Base-by-base conservation (phyloP, 2,113 vertebrate genomes). In the Cyprinodon brontotheroides region DNA sequence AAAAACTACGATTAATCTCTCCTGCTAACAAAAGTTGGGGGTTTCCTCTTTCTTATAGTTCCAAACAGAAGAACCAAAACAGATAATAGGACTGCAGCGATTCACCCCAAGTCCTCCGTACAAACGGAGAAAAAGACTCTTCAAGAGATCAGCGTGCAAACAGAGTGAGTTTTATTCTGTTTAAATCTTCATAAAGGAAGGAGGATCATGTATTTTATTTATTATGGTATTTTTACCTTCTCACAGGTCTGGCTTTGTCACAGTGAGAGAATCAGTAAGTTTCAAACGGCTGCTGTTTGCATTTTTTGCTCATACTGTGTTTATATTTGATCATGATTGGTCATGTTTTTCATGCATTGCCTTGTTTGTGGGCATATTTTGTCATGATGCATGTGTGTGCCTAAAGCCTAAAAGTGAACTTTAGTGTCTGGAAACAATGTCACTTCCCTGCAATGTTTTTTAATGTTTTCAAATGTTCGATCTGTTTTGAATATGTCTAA, bases 241-340 rank as follows among this genome's bases (percentile, higher is more conserved):
- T n/a, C 41, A 14, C 85, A 95, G 94, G 68, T 86, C 85, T 40
- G 94, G 94, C 41, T 74, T 87, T 37, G 65, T 93, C 67, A 91
- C 85, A 0, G 76, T 94, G 41, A 92, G 85, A 57, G 93, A 93
- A 84, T 89, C 89, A 14, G 94, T 95, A 86, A 91, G 94, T 78
- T 79, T 83, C 12, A 71, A 48, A 11, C 4, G 37, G 29, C 38
- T 12, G 3, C 11, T 65, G 4, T 65, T 69, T 65, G 38, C 36
- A 29, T 29, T 29, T 29, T 29, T 29, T 29, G 29, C 29, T 29
- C 29, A 29, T 2, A 57, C 17, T 57, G 17, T 57, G 20, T 57
- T 6, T 20, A 57, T 57, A 20, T 53, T 20, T 53, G 48, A 6
- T 53, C 4, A 7, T 13, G 3, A 15, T 15, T 50, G 48, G 3